Base-by-base conservation (phyloP, 1,140 invertebrate species). In the Heliconius hewitsoni region DNA sequence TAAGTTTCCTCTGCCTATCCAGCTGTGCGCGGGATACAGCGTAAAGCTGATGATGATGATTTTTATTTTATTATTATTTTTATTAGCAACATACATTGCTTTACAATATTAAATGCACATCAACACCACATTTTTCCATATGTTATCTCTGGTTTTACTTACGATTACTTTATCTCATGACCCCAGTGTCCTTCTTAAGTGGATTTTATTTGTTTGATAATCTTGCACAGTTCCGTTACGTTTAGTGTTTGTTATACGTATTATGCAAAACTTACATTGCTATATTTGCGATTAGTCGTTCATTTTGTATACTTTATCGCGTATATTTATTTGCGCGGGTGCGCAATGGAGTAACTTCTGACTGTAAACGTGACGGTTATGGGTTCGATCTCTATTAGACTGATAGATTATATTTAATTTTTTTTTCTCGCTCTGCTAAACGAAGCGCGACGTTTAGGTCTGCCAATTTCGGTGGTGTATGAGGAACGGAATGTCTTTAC, bases 141-240 rank as follows among this genome's bases (percentile, higher is more conserved):
- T 16, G 11, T 66, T 50, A 76, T 70, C 60, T 76, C 66, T 46
- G 34, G 60, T 37, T 39, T 34, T 39, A 42, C 39, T 34, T 71
- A 66, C 42, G 74, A 76, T 66, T 76, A 34, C 39, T 30, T 60
- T 76, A 76, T 76, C 74, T 46, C 34, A 16, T 50, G 74, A 76
- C 74, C 39, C 74, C 39, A 55, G 8, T 76, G 74, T 60, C 74
- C 74, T 76, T 76, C 73, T 76, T 76, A 76, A 76, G 74, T 76
- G 74, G 74, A 34, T 66, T 66, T 66, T 76, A 76, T 76, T 76
- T 76, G 39, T 76, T 70, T 76, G 39, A 70, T 76, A 76, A 76
- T 76, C 57, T 39, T 42, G n/a, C 46, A 50, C n/a, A 30, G 30
- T 66, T 30, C 11, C 60, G 27, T 9, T 8, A 57, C n/a, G 55